Conservation (phyloP, 2,113 vertebrate species). For the Taurulus bubalis region DNA sequence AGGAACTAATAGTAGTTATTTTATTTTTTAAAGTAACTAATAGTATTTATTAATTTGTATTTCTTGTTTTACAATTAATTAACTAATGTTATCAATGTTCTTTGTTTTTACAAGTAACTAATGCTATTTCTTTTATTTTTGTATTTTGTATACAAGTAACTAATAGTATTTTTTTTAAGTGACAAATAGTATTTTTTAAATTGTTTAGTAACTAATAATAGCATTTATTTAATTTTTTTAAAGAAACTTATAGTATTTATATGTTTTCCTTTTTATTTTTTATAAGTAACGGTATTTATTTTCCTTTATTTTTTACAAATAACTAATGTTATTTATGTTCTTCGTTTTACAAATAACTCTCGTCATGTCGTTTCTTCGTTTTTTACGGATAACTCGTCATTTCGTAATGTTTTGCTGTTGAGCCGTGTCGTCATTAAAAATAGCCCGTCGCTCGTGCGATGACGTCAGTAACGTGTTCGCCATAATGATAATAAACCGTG, state of each 20-base stretch:
- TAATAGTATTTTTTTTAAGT: too few relatives aligned
- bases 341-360: neutral
- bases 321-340: neutral
- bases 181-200: too few relatives aligned
- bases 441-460: constrained; percentile 69
- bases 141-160: too few relatives aligned
- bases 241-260: neutral
- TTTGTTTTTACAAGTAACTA: neutral
- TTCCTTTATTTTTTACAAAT: neutral
- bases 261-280: neutral
- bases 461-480: constrained; percentile 82
- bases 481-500: constrained; percentile 82
- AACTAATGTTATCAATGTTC: too few relatives aligned
- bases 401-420: constrained; percentile 49
- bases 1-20: too few relatives aligned
- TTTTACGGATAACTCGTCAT: neutral
- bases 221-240: neutral
- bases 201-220: too few relatives aligned
- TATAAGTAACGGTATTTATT: neutral
- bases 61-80: too few relatives aligned
- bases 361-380: neutral
- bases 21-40: too few relatives aligned
- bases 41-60: too few relatives aligned
- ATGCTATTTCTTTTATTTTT: neutral
- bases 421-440: constrained; percentile 70